Evolutionary conservation across 2,113 vertebrate genomes (phyloP).

Genomic region (Tympanuchus pallidicinctus): DNA sequence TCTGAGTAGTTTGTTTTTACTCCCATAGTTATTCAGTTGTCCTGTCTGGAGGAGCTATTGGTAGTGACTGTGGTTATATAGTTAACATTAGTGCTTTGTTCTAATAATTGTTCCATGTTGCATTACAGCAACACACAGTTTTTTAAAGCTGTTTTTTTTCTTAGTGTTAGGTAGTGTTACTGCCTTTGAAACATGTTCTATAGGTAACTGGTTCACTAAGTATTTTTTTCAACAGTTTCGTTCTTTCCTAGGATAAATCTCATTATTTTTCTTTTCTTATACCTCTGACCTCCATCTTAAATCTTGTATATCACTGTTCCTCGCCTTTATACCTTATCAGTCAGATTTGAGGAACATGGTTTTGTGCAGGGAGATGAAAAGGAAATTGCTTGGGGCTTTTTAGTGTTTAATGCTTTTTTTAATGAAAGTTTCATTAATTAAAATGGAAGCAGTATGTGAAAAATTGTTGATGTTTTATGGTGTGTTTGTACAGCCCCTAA

Average conservation of each 20-base stretch:
- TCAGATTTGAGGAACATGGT: not conserved
- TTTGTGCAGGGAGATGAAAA: not conserved
- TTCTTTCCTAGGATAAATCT: not conserved
- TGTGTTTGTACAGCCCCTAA: not conserved
- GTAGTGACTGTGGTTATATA: not conserved
- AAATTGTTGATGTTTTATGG: not conserved
- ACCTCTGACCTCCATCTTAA: not conserved
- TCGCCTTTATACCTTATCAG: not conserved
- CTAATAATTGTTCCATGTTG: not conserved
- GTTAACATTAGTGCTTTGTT: not conserved
- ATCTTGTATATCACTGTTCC: rapidly evolving
- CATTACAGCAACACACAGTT: not conserved
- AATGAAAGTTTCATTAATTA: not conserved
- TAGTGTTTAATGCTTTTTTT: not conserved
- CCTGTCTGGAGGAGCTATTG: not conserved
- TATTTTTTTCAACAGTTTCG: not conserved
- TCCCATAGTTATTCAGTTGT: not conserved
- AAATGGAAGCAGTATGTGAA: not conserved
- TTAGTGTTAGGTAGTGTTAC: not conserved
- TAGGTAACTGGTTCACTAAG: not conserved
- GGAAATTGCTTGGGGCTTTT: not conserved
- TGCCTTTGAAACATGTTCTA: not conserved
- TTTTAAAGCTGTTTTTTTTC: not conserved
- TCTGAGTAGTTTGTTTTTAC: not conserved
- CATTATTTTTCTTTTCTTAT: not conserved